Percentiles rank a stretch among this genome's conserved stretches.
Evolutionary conservation across 2,797 vertebrate genomes (phyloP).

Genomic region (Parotocinclus haroldoi): DNA sequence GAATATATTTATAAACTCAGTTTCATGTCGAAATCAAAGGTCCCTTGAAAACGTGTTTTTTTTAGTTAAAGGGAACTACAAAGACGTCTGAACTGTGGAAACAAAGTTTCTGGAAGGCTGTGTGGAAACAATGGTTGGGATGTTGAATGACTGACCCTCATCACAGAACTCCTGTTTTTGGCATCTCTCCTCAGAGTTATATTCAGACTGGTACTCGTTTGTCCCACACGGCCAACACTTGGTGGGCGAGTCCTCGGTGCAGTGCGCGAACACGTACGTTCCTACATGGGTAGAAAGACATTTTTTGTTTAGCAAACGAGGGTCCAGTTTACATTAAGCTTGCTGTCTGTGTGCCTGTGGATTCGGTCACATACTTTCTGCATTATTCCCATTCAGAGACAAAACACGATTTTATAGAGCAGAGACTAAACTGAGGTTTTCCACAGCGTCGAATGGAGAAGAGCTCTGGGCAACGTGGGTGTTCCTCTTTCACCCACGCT

Average conservation of each 20-base stretch:
- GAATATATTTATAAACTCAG: too few species aligned
- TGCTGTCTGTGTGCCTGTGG: background rate
- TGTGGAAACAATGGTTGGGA: too few species aligned
- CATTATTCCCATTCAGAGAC: conserved; percentile 12
- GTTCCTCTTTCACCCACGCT: conserved; percentile 49
- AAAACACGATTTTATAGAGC: conserved; percentile 1
- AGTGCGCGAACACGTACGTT: conserved; percentile 70
- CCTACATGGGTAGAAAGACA: conserved; percentile 65
- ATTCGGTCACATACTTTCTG: conserved; percentile 6
- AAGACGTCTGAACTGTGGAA: too few species aligned
- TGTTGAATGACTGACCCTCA: conserved; percentile 67
- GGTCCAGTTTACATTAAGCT: background rate
- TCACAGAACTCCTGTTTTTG: conserved; percentile 85
- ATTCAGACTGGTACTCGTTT: conserved; percentile 82
- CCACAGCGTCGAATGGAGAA: background rate
- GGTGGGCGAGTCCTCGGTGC: conserved; percentile 66
- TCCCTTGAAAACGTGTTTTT: too few species aligned
- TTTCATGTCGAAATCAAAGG: too few species aligned
- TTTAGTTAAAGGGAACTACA: too few species aligned
- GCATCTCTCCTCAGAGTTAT: conserved; percentile 77
- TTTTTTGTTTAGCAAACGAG: background rate
- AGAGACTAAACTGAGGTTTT: conserved; percentile 34
- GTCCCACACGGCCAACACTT: conserved; percentile 72
- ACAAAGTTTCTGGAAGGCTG: too few species aligned
- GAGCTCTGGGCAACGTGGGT: conserved; percentile 9